Conservation (phyloP, 2,113 vertebrate genomes). For the Pelvicachromis taeniatus region DNA sequence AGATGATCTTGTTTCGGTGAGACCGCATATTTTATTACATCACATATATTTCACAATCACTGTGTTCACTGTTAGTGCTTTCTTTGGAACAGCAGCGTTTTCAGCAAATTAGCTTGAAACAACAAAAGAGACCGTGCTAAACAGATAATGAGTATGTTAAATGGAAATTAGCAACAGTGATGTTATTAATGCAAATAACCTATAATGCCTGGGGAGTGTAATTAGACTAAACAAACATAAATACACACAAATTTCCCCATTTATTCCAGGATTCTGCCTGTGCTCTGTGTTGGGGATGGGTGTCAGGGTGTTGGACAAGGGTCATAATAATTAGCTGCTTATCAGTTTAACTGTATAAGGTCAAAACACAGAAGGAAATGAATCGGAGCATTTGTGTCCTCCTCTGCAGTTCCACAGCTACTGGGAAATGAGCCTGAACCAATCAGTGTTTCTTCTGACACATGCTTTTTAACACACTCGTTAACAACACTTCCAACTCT, state of each 20-base stretch:
- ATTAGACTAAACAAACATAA: not conserved
- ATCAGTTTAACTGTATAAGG: constrained; percentile 3
- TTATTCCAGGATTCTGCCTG: not conserved
- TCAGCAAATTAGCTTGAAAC: not conserved
- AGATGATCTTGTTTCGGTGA: not conserved
- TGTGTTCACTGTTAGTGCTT: not conserved
- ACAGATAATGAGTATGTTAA: not conserved
- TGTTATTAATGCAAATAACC: constrained; percentile 14
- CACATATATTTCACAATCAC: too few relatives aligned
- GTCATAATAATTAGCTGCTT: constrained; percentile 2
- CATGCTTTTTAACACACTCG: not conserved
- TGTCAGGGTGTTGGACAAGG: not conserved
- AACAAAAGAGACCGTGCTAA: not conserved
- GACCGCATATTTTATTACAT: not conserved
- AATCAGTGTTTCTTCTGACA: not conserved
- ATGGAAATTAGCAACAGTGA: not conserved
- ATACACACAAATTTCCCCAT: not conserved
- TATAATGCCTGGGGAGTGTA: not conserved
- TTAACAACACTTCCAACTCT: not conserved
- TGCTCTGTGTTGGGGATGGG: not conserved
- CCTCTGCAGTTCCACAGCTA: not conserved
- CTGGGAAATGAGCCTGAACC: constrained; percentile 1
- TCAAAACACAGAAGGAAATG: not conserved
- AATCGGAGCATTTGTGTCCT: not conserved
- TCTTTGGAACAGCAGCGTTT: not conserved